Evolutionary conservation across 2,888 invertebrate genomes (phyloP).

Genomic region (Cancer borealis): DNA sequence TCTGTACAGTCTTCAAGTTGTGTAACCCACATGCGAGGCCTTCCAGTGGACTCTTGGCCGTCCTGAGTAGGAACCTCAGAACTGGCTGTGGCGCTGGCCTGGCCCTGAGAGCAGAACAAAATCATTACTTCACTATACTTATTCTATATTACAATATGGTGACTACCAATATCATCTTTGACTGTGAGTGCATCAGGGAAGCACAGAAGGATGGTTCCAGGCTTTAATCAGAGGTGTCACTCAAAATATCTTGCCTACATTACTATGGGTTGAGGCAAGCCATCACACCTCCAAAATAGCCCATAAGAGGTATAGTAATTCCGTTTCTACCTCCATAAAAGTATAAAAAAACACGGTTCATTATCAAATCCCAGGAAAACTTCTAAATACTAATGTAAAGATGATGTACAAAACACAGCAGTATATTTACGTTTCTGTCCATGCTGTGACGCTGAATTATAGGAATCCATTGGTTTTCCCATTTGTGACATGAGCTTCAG

Average conservation of each 20-base stretch:
- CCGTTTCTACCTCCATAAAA: neutral
- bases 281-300: neutral
- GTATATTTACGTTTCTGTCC: slow-evolving; percentile 42
- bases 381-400: neutral
- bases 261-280: too few relatives aligned
- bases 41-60: neutral
- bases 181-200: too few relatives aligned
- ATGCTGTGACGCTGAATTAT: slow-evolving; percentile 38
- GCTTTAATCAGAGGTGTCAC: too few relatives aligned
- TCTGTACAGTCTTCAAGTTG: slow-evolving; percentile 48
- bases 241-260: too few relatives aligned
- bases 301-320: neutral
- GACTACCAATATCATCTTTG: too few relatives aligned
- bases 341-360: neutral
- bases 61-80: neutral
- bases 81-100: slow-evolving; percentile 58
- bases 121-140: neutral
- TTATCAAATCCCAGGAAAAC: neutral
- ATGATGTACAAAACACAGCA: neutral
- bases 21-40: slow-evolving; percentile 55
- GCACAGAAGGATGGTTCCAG: too few relatives aligned
- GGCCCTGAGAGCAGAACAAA: slow-evolving; percentile 33
- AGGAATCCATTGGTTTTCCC: slow-evolving; percentile 60
- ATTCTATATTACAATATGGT: too few relatives aligned
- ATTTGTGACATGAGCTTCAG: slow-evolving; percentile 61